A percentile compares a stretch with the other conserved stretches of the same genome.
phyloP scores from a whole-genome alignment of 1,140 invertebrate species.

The Drosophila tristis region DNA sequence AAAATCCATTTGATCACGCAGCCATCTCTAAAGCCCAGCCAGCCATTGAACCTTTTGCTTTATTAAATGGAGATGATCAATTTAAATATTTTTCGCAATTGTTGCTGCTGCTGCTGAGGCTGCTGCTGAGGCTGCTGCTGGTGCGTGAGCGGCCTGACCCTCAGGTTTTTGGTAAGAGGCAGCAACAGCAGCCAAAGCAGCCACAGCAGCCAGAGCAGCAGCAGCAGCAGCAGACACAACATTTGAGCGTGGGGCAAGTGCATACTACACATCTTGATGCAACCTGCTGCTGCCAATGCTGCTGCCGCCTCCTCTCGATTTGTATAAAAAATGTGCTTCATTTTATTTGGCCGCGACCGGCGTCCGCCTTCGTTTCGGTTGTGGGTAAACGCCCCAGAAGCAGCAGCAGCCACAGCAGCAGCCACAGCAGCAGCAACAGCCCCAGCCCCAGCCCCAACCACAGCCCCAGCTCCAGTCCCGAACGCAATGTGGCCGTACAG shows the following conservation, averaged over 20 bases:
- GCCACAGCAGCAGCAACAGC: too few species aligned
- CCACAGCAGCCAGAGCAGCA: conserved; percentile 1
- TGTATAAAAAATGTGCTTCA: conserved; percentile 83
- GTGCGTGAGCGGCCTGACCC: conserved; percentile 70
- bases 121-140: conserved; percentile 32
- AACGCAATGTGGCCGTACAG: conserved; percentile 20
- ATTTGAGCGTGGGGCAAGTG: conserved; percentile 34
- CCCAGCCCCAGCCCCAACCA: neutral
- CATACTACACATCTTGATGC: conserved; percentile 69
- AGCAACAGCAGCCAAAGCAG: neutral
- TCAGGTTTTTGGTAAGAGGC: conserved; percentile 3
- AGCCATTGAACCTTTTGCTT: conserved; percentile 49
- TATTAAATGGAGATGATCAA: conserved; percentile 84
- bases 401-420: too few species aligned
- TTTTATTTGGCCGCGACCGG: conserved; percentile 74
- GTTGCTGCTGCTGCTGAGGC: conserved; percentile 33
- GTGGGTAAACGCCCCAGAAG: conserved; percentile 62
- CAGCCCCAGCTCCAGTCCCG: neutral
- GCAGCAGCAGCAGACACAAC: conserved; percentile 3
- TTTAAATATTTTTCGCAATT: conserved; percentile 78
- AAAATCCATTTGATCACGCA: conserved; percentile 7
- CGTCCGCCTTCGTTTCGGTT: conserved; percentile 66
- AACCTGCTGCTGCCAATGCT: conserved; percentile 28
- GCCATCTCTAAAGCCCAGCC: conserved; percentile 12
- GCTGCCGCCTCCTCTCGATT: conserved; percentile 53